Conservation (phyloP, 2,888 invertebrate genomes). For the Camptogramma bilineatum region DNA sequence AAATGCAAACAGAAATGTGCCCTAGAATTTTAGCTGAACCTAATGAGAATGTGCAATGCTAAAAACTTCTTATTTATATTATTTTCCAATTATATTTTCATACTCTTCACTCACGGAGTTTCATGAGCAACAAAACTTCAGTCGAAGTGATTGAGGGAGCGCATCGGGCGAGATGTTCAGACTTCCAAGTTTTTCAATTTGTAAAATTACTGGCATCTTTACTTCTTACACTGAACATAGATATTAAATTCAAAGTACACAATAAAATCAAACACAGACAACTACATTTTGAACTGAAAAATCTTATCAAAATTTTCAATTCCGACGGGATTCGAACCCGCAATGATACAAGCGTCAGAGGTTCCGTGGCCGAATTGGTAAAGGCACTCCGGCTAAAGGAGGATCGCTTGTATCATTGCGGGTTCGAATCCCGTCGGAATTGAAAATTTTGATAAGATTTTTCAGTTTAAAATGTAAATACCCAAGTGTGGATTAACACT, state of each 20-base stretch:
- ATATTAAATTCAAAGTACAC: neutral
- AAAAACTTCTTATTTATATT: constrained; percentile 77
- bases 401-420: too few species aligned
- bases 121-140: constrained; percentile 66
- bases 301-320: too few species aligned
- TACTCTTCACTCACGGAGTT: constrained; percentile 77
- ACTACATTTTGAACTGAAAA: neutral
- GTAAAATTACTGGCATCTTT: constrained; percentile 17
- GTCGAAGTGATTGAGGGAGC: constrained; percentile 58
- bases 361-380: too few species aligned
- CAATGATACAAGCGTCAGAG: too few species aligned
- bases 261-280: constrained; percentile 5
- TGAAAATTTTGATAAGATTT: too few species aligned
- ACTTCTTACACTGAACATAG: neutral
- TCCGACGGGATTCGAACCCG: too few species aligned
- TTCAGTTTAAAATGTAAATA: too few species aligned
- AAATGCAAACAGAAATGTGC: constrained; percentile 69
- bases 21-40: constrained; percentile 76
- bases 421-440: too few species aligned
- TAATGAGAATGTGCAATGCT: constrained; percentile 85
- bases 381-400: too few species aligned
- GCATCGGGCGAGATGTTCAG: constrained; percentile 62
- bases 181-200: constrained; percentile 38
- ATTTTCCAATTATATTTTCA: constrained; percentile 77
- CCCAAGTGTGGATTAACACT: too few species aligned